Conservation (phyloP, 2,113 vertebrate species). For the Chinchilla lanigera region DNA sequence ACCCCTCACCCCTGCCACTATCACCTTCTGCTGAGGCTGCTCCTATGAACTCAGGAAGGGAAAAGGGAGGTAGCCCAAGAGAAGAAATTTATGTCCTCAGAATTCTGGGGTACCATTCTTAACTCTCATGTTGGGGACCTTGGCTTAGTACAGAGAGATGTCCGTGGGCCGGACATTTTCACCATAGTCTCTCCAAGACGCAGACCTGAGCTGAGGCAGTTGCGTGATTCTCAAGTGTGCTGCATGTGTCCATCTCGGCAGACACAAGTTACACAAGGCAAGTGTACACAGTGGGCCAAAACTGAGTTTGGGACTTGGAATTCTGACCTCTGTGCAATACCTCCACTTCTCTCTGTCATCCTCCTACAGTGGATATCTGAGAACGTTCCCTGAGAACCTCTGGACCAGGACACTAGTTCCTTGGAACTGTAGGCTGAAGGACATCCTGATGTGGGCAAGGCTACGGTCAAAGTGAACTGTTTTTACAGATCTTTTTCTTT, state of each 20-base stretch:
- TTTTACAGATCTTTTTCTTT: not conserved
- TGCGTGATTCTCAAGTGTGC: not conserved
- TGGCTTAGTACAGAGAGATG: not conserved
- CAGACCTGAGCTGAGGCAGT: not conserved
- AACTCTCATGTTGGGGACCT: not conserved
- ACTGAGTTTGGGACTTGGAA: not conserved
- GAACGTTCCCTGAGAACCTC: not conserved
- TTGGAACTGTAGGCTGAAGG: not conserved
- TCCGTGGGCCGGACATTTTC: not conserved
- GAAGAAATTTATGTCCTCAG: not conserved
- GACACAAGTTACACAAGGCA: not conserved
- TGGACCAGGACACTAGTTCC: not conserved
- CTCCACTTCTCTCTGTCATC: not conserved
- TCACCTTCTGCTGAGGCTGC: not conserved
- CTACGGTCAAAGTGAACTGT: not conserved
- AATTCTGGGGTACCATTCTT: not conserved
- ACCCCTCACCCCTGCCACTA: not conserved
- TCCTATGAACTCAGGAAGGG: not conserved
- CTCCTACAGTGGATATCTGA: not conserved
- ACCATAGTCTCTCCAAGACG: not conserved
- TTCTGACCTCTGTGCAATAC: not conserved
- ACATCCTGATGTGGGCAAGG: not conserved
- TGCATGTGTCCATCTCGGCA: not conserved
- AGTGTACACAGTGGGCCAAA: not conserved
- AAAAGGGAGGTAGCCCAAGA: not conserved